Evolutionary conservation across 2,113 vertebrate genomes (phyloP).

Genomic region (Capreolus pygargus): DNA sequence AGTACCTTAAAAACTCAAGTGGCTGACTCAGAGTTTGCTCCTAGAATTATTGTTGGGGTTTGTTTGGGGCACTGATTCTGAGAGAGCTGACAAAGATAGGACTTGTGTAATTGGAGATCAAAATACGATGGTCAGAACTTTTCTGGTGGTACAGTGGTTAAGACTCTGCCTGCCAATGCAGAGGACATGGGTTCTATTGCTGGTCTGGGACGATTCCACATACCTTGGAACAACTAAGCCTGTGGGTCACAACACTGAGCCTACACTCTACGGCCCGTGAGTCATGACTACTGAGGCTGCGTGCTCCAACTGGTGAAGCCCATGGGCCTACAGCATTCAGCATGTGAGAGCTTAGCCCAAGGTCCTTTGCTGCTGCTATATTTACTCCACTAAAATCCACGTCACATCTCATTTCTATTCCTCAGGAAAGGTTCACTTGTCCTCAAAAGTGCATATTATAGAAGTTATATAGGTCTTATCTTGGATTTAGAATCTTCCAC

Average conservation of each 20-base stretch:
- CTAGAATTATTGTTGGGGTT: not conserved
- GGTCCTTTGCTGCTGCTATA: not conserved
- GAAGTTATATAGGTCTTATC: not conserved
- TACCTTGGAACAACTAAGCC: not conserved
- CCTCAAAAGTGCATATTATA: not conserved
- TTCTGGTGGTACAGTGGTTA: not conserved
- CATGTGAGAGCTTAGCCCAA: not conserved
- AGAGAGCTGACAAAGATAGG: not conserved
- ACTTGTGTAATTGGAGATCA: not conserved
- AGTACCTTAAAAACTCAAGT: not conserved
- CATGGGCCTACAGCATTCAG: not conserved
- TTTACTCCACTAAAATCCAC: not conserved
- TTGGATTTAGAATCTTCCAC: not conserved
- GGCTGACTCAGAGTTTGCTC: not conserved
- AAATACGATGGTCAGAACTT: not conserved
- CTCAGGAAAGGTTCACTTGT: not conserved
- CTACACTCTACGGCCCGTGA: not conserved
- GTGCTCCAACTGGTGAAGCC: not conserved
- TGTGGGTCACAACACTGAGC: not conserved
- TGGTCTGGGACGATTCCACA: not conserved
- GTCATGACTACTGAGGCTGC: not conserved
- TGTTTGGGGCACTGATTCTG: not conserved
- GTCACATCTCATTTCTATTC: not conserved
- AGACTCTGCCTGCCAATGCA: not conserved
- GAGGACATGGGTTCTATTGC: not conserved